A percentile compares a stretch with the other conserved stretches of the same genome.
Conservation (phyloP, 2,888 invertebrate genomes). For the Uropetala carovei region DNA sequence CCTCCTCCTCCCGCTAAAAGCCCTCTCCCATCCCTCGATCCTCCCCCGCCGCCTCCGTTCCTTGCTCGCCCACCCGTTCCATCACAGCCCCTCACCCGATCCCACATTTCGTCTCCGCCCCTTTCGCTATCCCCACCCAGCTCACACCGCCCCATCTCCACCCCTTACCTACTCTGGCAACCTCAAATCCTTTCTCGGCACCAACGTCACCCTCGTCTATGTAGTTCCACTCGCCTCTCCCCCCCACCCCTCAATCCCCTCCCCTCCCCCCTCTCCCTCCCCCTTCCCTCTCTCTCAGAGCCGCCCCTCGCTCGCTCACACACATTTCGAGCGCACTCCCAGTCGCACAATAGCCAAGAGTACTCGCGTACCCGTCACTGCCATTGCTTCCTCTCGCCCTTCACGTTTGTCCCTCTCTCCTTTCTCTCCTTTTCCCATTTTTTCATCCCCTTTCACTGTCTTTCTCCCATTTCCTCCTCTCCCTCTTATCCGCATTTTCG, state of each 20-base stretch:
- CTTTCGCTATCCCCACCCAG: too few relatives aligned
- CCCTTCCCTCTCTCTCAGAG: background rate
- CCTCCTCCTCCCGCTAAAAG: too few relatives aligned
- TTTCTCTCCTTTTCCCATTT: background rate
- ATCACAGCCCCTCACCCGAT: too few relatives aligned
- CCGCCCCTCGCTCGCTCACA: background rate
- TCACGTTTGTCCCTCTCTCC: background rate
- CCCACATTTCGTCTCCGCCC: too few relatives aligned
- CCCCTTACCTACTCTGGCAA: too few relatives aligned
- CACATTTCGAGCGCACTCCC: background rate
- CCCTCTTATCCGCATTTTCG: background rate
- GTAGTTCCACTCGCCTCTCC: background rate
- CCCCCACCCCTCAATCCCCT: too few relatives aligned
- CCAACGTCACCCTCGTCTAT: background rate
- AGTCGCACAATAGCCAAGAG: constrained; percentile 16
- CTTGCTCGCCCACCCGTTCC: too few relatives aligned
- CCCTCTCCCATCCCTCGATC: too few relatives aligned
- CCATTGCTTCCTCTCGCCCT: background rate
- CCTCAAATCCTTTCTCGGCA: background rate
- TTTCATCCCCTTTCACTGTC: background rate
- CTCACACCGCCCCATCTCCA: too few relatives aligned
- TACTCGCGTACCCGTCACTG: background rate
- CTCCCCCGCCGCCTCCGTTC: too few relatives aligned
- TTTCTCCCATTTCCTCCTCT: background rate
- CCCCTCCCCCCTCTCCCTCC: background rate